A percentile compares a stretch with the other conserved stretches of the same genome.
Conservation (phyloP, 2,888 invertebrate genomes). For the Mamestra brassicae region DNA sequence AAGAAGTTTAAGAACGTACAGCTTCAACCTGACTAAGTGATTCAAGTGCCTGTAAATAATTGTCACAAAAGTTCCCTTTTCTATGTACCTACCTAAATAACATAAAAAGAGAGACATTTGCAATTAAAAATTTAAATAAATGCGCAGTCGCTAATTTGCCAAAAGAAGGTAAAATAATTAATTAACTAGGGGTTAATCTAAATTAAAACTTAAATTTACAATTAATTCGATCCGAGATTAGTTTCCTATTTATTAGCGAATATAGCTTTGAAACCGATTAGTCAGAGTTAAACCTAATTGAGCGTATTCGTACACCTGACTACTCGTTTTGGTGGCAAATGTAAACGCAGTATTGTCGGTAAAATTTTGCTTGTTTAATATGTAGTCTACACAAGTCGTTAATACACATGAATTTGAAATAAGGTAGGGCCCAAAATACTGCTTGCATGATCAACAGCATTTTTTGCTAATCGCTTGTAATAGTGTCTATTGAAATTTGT, state of each 20-base stretch:
- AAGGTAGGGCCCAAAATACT: not conserved
- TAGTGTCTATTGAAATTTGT: not conserved
- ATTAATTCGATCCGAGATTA: not conserved
- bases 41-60: no score
- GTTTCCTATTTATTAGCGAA: not conserved
- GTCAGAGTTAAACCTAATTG: not conserved
- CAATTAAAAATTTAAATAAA: no score
- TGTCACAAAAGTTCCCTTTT: no score
- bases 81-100: no score
- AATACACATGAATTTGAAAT: not conserved
- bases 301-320: not conserved
- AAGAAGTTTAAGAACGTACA: no score
- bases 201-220: not conserved
- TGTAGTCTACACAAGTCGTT: not conserved
- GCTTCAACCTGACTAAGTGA: no score
- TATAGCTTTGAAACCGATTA: not conserved
- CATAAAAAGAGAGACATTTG: no score
- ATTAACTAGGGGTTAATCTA: not conserved
- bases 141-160: not conserved
- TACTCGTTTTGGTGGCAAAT: not conserved
- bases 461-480: not conserved
- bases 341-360: no score
- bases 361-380: no score
- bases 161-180: not conserved
- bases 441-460: not conserved